Conservation (phyloP, 2,113 vertebrate species). For the Felis chaus region DNA sequence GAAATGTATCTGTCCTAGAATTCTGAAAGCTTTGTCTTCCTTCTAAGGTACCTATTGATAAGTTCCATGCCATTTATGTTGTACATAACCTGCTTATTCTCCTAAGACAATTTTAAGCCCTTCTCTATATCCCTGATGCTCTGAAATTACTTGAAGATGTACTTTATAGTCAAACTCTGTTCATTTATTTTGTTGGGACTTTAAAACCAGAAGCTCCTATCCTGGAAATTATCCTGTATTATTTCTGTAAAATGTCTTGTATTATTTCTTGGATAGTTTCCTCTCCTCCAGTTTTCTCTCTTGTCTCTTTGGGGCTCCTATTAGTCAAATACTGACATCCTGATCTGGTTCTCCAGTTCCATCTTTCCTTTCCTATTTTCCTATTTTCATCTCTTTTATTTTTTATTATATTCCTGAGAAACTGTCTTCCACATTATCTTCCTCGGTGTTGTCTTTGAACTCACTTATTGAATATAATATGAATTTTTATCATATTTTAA, state of each 20-base stretch:
- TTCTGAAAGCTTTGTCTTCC: constrained; percentile 2
- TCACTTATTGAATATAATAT: background rate
- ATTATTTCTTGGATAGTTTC: background rate
- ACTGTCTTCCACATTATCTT: background rate
- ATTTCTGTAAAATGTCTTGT: background rate
- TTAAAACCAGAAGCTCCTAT: background rate
- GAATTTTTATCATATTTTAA: background rate
- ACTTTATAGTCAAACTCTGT: background rate
- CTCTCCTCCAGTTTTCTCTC: background rate
- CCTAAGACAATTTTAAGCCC: background rate
- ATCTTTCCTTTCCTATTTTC: constrained; percentile 21
- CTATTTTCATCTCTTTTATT: background rate
- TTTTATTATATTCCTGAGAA: background rate
- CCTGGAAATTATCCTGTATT: background rate
- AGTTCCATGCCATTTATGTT: background rate
- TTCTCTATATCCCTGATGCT: background rate
- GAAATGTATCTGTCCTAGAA: constrained; percentile 27
- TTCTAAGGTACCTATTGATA: background rate
- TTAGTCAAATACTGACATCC: background rate
- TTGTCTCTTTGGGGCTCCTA: background rate
- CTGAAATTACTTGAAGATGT: background rate
- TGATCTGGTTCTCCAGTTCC: background rate
- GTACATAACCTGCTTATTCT: background rate
- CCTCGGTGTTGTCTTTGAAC: background rate
- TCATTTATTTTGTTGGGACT: background rate